A percentile compares a stretch with the other conserved stretches of the same genome.
Conservation (phyloP, 2,797 vertebrate species). For the Netta rufina region DNA sequence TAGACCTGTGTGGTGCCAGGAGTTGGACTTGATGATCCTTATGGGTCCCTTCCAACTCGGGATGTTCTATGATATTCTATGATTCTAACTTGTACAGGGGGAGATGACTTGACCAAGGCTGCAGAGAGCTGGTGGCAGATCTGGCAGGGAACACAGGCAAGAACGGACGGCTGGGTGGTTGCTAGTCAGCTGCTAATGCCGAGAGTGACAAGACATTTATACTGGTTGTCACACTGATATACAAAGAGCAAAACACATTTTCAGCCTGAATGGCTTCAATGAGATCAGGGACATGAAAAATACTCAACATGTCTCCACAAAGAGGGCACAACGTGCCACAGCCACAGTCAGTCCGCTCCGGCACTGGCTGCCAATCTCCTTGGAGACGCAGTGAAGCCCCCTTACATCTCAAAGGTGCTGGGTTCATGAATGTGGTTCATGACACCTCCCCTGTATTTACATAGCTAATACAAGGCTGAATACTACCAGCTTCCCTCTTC, state of each 20-base stretch:
- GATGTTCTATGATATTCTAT: no score
- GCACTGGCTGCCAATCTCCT: neutral
- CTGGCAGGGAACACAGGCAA: neutral
- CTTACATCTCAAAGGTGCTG: neutral
- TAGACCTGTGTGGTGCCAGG: no score
- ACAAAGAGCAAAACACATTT: neutral
- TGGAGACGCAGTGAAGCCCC: neutral
- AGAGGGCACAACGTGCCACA: fast-evolving
- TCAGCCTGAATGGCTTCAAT: neutral
- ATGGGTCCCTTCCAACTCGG: no score
- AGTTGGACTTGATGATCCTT: no score
- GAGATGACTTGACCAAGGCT: neutral
- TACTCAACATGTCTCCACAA: neutral
- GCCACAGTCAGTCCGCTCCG: neutral
- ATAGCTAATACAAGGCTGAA: neutral
- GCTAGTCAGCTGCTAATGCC: neutral
- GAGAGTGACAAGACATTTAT: fast-evolving
- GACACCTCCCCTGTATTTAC: neutral
- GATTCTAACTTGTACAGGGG: neutral
- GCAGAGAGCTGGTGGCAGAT: neutral
- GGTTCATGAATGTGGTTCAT: neutral
- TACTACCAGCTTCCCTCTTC: neutral
- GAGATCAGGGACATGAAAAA: neutral
- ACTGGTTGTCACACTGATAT: neutral
- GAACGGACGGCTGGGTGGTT: neutral